Base-by-base conservation (phyloP, 1,140 invertebrate genomes). In the Bombus balteatus region DNA sequence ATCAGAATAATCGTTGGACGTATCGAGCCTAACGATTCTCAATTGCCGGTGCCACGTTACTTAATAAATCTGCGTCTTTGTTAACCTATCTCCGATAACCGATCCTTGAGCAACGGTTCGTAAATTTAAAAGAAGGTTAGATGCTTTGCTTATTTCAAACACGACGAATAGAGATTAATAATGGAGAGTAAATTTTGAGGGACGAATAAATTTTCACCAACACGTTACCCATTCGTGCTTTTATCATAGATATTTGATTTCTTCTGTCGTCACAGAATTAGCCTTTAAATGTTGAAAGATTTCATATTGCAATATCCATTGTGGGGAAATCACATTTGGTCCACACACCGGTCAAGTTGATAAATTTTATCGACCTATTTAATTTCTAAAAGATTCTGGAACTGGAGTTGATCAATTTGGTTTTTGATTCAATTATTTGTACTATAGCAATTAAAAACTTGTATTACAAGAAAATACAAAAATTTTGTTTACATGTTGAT, bases 21-120 rank as follows among this genome's bases (percentile, higher is more conserved):
- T 68, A 47, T 39, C 74, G 59, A 80, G 76, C 62, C 86, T 82
- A 91, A 91, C 87, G 87, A 91, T 85, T 83, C 89, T 87, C 87
- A 87, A 87, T 90, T 86, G 87, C 87, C 59, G 47, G 41, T 81
- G 39, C 74, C 81, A 80, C 57, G 77, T 81, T 74, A 62, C 66
- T 82, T 62, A 57, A 86, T 86, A 82, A 83, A 80, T 86, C 74
- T 74, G 65, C 70, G 76, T 28, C 57, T 89, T 80, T 80, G 43
- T 87, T 89, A 81, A 79, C 57, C 47, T 28, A 68, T 81, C 82
- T n/a, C 71, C 32, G 66, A 53, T 53, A 53, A 53, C 39, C n/a
- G 59, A 75, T 83, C 72, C 62, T 88, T 81, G 32, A 32, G 47
- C 43, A 8, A 8, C 9, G 32, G 25, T 57, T 81, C 41, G 65